Evolutionary conservation across 2,113 vertebrate species (phyloP).

Genomic region (Panurus biarmicus): DNA sequence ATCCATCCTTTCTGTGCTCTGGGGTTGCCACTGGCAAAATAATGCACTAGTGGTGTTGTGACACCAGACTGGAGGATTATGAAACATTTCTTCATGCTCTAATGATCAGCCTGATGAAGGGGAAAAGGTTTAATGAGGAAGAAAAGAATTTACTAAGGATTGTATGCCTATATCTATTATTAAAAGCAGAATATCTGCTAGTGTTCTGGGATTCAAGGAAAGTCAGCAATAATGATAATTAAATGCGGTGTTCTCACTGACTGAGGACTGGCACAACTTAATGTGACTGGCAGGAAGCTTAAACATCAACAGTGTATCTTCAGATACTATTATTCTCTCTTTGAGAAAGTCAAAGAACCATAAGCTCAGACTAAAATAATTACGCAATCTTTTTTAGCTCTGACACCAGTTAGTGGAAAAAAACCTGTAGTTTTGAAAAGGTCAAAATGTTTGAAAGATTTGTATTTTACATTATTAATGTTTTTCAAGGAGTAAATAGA

Average conservation of each 20-base stretch:
- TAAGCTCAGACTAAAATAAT: neutral
- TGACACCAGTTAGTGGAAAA: neutral
- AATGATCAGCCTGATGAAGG: neutral
- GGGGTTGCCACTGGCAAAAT: neutral
- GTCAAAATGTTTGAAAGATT: neutral
- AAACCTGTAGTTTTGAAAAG: neutral
- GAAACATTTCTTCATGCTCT: slow-evolving; percentile 15
- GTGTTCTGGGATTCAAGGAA: neutral
- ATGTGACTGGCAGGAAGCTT: neutral
- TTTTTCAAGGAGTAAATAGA: neutral
- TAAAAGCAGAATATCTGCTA: neutral
- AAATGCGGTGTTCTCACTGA: neutral
- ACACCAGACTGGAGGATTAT: slow-evolving; percentile 15
- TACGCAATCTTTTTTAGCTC: neutral
- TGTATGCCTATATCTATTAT: neutral
- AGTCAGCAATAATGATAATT: neutral
- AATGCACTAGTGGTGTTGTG: neutral
- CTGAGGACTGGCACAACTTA: neutral
- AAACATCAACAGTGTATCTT: neutral
- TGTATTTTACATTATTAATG: neutral
- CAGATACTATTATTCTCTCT: neutral
- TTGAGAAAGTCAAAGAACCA: neutral
- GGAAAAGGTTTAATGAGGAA: slow-evolving; percentile 6
- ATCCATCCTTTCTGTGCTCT: neutral
- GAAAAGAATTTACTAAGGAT: neutral